Conservation (phyloP, 1,140 invertebrate species). For the Drosophila arawakana region DNA sequence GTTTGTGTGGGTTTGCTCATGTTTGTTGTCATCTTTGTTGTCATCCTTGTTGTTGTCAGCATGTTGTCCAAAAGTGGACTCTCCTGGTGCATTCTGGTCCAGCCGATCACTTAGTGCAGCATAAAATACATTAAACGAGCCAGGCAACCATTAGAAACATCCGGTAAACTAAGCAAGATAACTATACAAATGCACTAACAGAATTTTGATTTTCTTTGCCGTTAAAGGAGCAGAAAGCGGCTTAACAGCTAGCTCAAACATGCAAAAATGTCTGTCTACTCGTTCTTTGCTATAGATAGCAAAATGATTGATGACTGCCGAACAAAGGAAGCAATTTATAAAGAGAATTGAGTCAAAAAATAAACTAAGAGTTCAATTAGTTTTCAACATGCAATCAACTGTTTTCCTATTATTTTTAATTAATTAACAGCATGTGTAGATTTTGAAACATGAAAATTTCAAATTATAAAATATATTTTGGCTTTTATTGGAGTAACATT, state of each 20-base stretch:
- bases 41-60: constrained; percentile 73
- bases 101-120: constrained; percentile 60
- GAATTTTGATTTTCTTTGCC: constrained; percentile 2
- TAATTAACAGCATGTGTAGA: neutral
- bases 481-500: neutral
- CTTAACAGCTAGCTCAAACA: neutral
- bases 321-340: neutral
- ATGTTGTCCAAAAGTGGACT: constrained; percentile 71
- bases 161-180: constrained; percentile 10
- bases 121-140: constrained; percentile 67
- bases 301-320: neutral
- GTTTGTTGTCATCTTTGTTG: constrained; percentile 71
- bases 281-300: neutral
- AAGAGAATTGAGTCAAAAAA: neutral
- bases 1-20: constrained; percentile 47
- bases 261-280: neutral
- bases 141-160: constrained; percentile 54
- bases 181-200: neutral
- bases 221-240: neutral
- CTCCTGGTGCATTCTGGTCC: constrained; percentile 23
- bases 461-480: neutral
- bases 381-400: no score
- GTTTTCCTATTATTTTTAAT: neutral
- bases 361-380: no score
- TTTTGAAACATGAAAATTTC: neutral